Evolutionary conservation across 37 sponge, comb jelly and placozoan genomes (phyloP), one percentile per base, ranked within the genome.

Genomic region (Oscarella lobularis): DNA sequence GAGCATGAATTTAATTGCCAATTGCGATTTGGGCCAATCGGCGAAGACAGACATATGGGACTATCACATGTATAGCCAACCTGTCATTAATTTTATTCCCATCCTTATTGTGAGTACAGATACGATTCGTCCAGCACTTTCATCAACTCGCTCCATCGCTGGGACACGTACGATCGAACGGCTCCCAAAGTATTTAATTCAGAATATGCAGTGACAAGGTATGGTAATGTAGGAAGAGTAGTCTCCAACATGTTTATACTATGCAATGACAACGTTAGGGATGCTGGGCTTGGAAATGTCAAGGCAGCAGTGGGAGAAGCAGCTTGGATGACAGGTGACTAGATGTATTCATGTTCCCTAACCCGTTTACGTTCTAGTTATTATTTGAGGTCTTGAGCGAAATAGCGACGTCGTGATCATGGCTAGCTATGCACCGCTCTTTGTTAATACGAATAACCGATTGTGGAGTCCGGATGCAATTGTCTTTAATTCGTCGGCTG

Each of bases 271-370:
- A n/a, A n/a, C n/a, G n/a, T n/a, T 14, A 68, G 71, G 6, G 71
- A 68, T 68, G 71, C 71, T 30, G 71, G 71, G 4, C 29, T 4
- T 34, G 71, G 71, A 30, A 68, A 68, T 14, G 6, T 68, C 4
- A 32, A 4, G 6, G 71, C 71, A 5, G 71, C 71, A 4, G 71
- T 68, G 31, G 71, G 35, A 4, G 71, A 68, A 20, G 71, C 71
- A 68, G 71, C 71, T 34, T 68, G 71, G 71, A 68, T 68, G 71
- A 68, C 71, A 68, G 71, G 71, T 68, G 5, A 68, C 35, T 68
- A 20, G n/a, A n/a, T 5, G 31, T 68, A 5, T 4, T 5, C 31
- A 5, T 35, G 33, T 68, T 32, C 31, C 35, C 6, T 4, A 14
- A 34, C 31, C 5, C 6, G 4, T 30, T 32, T 68, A 68, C 4